Evolutionary conservation across 1,140 invertebrate genomes (phyloP), one percentile per base, ranked within the genome.

Genomic region (Drosophila teissieri): DNA sequence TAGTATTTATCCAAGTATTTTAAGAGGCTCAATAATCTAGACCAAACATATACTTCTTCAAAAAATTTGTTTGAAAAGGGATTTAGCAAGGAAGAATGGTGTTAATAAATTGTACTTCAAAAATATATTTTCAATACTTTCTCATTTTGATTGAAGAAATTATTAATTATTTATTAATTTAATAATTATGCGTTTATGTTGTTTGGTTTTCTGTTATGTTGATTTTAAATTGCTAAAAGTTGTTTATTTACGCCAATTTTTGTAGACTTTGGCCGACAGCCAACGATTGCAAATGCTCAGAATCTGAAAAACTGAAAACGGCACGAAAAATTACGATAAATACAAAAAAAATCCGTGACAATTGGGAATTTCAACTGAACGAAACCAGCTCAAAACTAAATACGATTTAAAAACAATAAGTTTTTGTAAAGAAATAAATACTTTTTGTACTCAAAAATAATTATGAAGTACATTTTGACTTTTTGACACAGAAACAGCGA

Each of bases 241-340:
- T 88, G 78, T 88, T 86, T 83, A 86, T 88, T 86, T 86, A 86
- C 83, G 83, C 83, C 76, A 83, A 88, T 79, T 88, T 88, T 45
- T 83, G 83, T 86, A 86, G 83, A 86, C 83, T 88, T 88, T 86
- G 83, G 83, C 61, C 11, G 12, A 4, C 37, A 60, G 83, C 83
- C 83, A 86, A 65, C 27, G 65, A 83, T 88, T 79, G 60, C 72
- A 72, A 88, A 86, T 83, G 40, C 39, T 53, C 36, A 36, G 61
- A 58, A 58, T 45, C 40, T 19, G 39, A 51, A 69, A 54, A 58
- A 51, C 46, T 62, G 64, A 79, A 60, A 70, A 67, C 22, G 48
- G 46, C 55, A 69, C 51, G 49, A 69, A 69, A 49, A 65, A 65
- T 58, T 44, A 52, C 39, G 45, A 14, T 22, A 4, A 24, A 15